A percentile compares a stretch with the other conserved stretches of the same genome.
phyloP scores from a whole-genome alignment of 2,888 invertebrate species.

The Aleiodes alternator region DNA sequence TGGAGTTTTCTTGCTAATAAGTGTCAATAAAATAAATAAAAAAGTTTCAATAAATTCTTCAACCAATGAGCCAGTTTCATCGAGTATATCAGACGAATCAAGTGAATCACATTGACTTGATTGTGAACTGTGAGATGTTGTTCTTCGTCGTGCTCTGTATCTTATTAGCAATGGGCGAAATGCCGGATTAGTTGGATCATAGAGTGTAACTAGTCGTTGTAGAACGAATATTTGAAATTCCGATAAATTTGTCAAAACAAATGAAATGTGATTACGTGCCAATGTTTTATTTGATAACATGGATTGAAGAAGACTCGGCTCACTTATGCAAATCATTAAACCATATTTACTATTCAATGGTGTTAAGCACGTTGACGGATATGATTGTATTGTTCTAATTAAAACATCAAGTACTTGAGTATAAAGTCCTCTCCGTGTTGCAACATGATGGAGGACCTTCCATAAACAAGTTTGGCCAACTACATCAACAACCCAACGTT shows the following conservation, averaged over 20 bases:
- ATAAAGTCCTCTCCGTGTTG: constrained; percentile 77
- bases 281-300: constrained; percentile 76
- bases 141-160: constrained; percentile 69
- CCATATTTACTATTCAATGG: constrained; percentile 65
- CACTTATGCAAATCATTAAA: constrained; percentile 77
- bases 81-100: constrained; percentile 73
- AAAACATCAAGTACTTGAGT: constrained; percentile 78
- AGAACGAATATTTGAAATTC: constrained; percentile 77
- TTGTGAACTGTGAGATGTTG: constrained; percentile 75
- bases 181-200: constrained; percentile 80
- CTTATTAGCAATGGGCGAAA: constrained; percentile 76
- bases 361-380: constrained; percentile 59
- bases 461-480: constrained; percentile 81
- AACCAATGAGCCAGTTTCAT: constrained; percentile 67
- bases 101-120: constrained; percentile 76
- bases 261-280: constrained; percentile 75
- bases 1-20: constrained; percentile 72
- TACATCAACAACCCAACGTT: constrained; percentile 80
- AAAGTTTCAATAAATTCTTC: constrained; percentile 78
- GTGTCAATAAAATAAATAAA: constrained; percentile 75
- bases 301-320: constrained; percentile 73
- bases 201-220: constrained; percentile 77
- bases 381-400: constrained; percentile 74
- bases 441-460: constrained; percentile 79
- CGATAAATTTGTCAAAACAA: constrained; percentile 77